These are phyloP conservation scores for Eupithecia tripunctaria DNA, from an alignment of 2,888 invertebrate species.

Conservation along the genomic window DNA sequence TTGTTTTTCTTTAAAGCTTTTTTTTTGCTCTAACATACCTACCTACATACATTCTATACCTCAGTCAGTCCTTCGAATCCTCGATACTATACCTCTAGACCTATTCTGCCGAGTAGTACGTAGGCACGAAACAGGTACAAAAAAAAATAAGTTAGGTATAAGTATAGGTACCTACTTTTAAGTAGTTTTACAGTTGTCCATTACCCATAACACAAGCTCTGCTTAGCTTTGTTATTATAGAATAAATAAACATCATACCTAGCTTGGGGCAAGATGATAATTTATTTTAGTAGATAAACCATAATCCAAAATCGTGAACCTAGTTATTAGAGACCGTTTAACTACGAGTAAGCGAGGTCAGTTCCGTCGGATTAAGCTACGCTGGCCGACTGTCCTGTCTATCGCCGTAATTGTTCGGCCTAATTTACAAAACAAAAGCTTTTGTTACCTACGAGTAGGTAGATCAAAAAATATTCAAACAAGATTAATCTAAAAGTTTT, in stretches of 20 bases:
- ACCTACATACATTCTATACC: not conserved
- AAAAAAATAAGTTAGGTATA: no score
- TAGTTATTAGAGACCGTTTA: constrained; percentile 9
- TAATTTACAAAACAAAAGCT: constrained; percentile 42
- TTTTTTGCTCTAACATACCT: not conserved
- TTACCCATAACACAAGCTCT: no score
- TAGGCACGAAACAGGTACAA: no score
- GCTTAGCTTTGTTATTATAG: no score
- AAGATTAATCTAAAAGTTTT: not conserved
- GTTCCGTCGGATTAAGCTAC: constrained; percentile 15
- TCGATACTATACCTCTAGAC: not conserved
- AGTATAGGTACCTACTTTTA: no score
- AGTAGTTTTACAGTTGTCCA: no score
- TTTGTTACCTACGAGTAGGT: not conserved
- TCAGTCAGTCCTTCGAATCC: not conserved
- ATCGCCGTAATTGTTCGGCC: constrained; percentile 21
- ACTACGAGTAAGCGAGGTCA: constrained; percentile 16
- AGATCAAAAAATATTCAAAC: not conserved
- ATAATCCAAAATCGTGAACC: not conserved
- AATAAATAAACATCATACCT: no score
- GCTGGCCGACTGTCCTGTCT: constrained; percentile 7
- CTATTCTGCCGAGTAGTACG: not conserved
- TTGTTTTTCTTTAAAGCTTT: constrained; percentile 35
- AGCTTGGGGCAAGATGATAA: no score
- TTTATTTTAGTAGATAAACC: not conserved